phyloP scores from a whole-genome alignment of 2,888 invertebrate species.

The Nudaria mundana region DNA sequence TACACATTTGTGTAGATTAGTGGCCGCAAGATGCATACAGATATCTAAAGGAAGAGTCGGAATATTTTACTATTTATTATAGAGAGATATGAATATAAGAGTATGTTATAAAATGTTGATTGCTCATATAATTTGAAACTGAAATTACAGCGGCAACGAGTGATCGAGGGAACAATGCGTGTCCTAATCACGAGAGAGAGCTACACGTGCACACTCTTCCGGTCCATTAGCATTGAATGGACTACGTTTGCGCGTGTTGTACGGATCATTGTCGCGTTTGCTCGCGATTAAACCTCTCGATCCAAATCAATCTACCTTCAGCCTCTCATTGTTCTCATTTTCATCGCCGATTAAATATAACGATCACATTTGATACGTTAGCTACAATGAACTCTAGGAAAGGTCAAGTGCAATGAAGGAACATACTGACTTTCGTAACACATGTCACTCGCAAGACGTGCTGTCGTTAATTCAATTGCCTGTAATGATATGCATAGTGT shows the following conservation, averaged over 20 bases:
- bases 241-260: conserved; percentile 62
- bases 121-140: conserved; percentile 20
- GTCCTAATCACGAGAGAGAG: conserved; percentile 61
- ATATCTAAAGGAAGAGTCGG: too few species aligned
- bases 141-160: conserved; percentile 41
- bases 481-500: conserved; percentile 24
- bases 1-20: conserved; percentile 38
- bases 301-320: conserved; percentile 64
- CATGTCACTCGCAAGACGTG: conserved; percentile 31
- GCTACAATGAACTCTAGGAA: conserved; percentile 46
- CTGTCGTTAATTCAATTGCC: conserved; percentile 26
- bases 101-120: too few species aligned
- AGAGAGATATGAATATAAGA: too few species aligned
- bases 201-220: conserved; percentile 66
- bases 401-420: conserved; percentile 58
- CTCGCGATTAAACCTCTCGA: conserved; percentile 56
- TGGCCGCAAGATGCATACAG: conserved; percentile 32
- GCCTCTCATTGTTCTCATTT: conserved; percentile 65
- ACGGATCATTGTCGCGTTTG: conserved; percentile 61
- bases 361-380: conserved; percentile 64
- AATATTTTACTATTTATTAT: too few species aligned
- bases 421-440: conserved; percentile 44
- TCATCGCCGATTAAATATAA: conserved; percentile 63
- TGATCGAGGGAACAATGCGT: conserved; percentile 57
- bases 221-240: conserved; percentile 78